Conservation (phyloP, 2,797 vertebrate species). For the Bovichtus diacanthus region DNA sequence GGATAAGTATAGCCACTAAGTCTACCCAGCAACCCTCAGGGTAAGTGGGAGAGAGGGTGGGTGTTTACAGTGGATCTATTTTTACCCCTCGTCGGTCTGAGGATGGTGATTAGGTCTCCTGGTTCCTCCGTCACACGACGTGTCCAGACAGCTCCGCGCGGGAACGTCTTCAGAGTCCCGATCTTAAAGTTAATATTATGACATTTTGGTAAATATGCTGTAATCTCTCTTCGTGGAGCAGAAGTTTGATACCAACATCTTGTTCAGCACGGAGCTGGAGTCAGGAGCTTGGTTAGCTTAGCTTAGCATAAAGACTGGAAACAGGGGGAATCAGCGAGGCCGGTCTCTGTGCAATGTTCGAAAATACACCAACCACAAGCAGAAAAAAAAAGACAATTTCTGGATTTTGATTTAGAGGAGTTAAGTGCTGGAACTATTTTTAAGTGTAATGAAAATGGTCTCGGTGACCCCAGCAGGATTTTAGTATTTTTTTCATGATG, state of each 20-base stretch:
- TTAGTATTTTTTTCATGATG: not conserved
- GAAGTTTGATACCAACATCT: not conserved
- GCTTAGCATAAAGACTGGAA: not conserved
- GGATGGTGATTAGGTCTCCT: not conserved
- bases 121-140: not conserved
- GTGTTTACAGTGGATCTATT: not conserved
- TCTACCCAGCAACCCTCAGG: slow-evolving; percentile 37
- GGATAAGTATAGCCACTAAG: slow-evolving; percentile 5
- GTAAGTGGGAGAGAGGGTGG: not conserved
- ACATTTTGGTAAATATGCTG: not conserved
- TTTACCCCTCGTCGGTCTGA: not conserved
- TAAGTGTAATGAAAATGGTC: not conserved
- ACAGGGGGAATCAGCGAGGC: not conserved
- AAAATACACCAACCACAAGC: not conserved
- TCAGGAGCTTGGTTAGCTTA: not conserved
- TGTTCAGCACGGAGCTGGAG: not conserved
- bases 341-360: not conserved
- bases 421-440: not conserved
- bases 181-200: not conserved
- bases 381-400: not conserved
- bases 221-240: not conserved
- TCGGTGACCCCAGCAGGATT: not conserved
- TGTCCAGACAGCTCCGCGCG: not conserved
- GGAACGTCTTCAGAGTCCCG: not conserved
- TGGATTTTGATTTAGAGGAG: not conserved